Percentiles rank a stretch among this genome's conserved stretches.
phyloP scores from a whole-genome alignment of 92 coral and sea anemone species.

The Palythoa grandis region DNA sequence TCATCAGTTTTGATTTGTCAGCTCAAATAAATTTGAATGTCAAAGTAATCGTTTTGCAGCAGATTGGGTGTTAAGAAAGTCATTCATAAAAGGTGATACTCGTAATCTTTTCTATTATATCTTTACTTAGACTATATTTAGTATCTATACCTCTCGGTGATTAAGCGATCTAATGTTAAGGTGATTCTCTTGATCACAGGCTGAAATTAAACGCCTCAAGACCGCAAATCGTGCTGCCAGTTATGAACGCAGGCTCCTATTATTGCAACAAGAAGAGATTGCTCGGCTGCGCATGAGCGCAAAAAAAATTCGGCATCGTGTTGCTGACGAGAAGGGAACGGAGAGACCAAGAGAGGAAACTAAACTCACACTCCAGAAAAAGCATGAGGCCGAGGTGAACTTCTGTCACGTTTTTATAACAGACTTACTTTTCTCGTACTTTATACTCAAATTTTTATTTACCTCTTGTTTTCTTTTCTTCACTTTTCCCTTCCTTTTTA shows the following conservation, averaged over 20 bases:
- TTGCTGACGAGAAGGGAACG: constrained; percentile 53
- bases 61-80: no score
- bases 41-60: no score
- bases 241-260: constrained; percentile 84
- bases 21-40: no score
- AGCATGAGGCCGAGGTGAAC: constrained; percentile 18
- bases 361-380: neutral
- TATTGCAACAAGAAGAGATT: constrained; percentile 94
- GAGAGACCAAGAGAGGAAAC: constrained; percentile 37
- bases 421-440: neutral
- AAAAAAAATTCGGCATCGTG: constrained; percentile 83
- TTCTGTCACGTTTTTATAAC: neutral
- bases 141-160: neutral
- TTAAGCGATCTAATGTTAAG: neutral
- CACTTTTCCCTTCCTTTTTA: no score
- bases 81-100: no score
- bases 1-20: no score
- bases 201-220: constrained; percentile 93
- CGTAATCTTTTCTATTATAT: neutral
- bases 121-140: neutral
- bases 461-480: no score
- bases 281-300: constrained; percentile 83
- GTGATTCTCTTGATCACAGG: constrained; percentile 55
- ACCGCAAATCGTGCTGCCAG: constrained; percentile 97
- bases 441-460: no score